phyloP scores from a whole-genome alignment of 2,113 vertebrate species.

The Ptilonorhynchus violaceus region DNA sequence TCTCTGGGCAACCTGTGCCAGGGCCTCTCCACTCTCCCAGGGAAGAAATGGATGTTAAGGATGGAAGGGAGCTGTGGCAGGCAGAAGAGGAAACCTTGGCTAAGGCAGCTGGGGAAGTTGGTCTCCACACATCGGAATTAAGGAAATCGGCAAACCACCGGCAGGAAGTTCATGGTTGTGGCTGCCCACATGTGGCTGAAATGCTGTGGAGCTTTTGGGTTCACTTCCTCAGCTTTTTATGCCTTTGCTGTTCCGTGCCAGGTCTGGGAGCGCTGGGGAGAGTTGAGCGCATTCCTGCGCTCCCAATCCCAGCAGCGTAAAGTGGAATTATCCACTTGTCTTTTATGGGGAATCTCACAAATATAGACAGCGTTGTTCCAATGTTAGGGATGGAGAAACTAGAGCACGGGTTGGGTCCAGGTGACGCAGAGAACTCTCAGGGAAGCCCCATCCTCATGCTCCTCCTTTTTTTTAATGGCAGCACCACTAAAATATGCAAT shows the following conservation, averaged over 20 bases:
- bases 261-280: neutral
- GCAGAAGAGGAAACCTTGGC: neutral
- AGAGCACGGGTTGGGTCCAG: neutral
- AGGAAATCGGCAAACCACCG: neutral
- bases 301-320: neutral
- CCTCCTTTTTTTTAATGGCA: neutral
- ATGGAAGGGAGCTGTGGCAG: neutral
- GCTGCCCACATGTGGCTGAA: neutral
- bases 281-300: neutral
- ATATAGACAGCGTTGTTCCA: fast-evolving
- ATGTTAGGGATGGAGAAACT: neutral
- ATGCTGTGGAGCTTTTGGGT: neutral
- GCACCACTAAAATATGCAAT: neutral
- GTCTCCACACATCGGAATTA: neutral
- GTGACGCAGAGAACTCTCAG: neutral
- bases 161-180: neutral
- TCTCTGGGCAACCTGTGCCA: neutral
- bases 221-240: neutral
- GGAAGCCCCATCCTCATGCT: neutral
- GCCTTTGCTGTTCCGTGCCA: neutral
- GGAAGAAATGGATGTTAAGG: neutral
- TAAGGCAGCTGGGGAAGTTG: neutral
- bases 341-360: neutral
- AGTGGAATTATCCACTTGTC: neutral
- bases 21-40: neutral